Evolutionary conservation across 2,797 vertebrate genomes (phyloP).

Genomic region (Tokudaia muenninki): DNA sequence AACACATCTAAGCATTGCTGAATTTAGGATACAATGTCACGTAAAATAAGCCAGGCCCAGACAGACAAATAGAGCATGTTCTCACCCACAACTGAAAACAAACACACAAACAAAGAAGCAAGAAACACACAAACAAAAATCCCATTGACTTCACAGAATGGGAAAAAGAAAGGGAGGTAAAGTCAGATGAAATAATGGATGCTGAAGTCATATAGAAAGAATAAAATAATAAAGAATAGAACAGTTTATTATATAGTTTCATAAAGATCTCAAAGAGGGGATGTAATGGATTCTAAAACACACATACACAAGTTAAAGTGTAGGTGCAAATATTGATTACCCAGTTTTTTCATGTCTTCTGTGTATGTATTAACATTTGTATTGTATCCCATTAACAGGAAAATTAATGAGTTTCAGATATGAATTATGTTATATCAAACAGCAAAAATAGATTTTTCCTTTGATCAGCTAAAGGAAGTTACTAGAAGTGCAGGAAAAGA

Average conservation of each 20-base stretch:
- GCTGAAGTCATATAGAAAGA: background rate
- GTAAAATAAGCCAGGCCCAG: background rate
- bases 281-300: background rate
- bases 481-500: background rate
- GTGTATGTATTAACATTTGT: background rate
- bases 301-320: background rate
- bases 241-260: background rate
- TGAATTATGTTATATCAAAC: conserved; percentile 35
- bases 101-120: background rate
- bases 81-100: background rate
- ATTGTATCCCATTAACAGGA: background rate
- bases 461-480: conserved; percentile 53
- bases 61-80: background rate
- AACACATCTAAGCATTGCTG: conserved; percentile 55
- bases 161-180: background rate
- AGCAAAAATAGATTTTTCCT: conserved; percentile 24
- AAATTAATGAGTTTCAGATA: conserved; percentile 1
- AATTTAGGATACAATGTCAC: background rate
- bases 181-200: background rate
- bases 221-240: too few relatives aligned
- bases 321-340: background rate
- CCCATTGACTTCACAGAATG: background rate
- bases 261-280: background rate
- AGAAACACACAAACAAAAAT: background rate
- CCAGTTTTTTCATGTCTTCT: background rate